A percentile compares a stretch with the other conserved stretches of the same genome.
phyloP scores from a whole-genome alignment of 2,113 vertebrate genomes.

The Glaucomys volans region DNA sequence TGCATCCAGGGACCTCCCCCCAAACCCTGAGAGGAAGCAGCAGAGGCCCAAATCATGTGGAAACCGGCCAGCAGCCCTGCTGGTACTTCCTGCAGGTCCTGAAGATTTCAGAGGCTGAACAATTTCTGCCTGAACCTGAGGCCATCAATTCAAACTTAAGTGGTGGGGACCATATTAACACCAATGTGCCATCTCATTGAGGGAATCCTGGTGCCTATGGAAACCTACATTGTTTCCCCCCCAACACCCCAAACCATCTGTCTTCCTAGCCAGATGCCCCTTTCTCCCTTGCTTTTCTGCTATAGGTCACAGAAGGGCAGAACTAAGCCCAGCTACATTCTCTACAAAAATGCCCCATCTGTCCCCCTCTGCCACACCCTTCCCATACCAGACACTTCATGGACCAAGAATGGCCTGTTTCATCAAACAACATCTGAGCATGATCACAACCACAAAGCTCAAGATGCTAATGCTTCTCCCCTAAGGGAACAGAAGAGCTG shows the following conservation, averaged over 20 bases:
- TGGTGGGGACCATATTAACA: neutral
- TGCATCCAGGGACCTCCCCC: slow-evolving; percentile 27
- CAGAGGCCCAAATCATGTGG: slow-evolving; percentile 23
- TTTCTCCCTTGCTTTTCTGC: slow-evolving; percentile 59
- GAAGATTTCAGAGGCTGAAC: slow-evolving; percentile 55
- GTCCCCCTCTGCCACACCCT: neutral
- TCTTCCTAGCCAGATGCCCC: slow-evolving; percentile 1
- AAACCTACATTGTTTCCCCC: neutral
- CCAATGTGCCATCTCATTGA: neutral
- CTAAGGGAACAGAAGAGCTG: slow-evolving; percentile 52
- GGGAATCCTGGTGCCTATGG: neutral
- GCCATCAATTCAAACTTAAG: neutral
- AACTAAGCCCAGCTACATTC: slow-evolving; percentile 16
- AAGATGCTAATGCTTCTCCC: slow-evolving; percentile 38
- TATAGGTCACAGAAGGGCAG: slow-evolving; percentile 66
- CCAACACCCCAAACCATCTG: neutral
- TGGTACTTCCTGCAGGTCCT: neutral
- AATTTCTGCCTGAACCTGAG: slow-evolving; percentile 37
- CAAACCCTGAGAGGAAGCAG: neutral
- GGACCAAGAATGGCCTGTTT: slow-evolving; percentile 65
- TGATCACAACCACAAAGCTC: slow-evolving; percentile 33
- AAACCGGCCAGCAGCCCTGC: slow-evolving; percentile 12
- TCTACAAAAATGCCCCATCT: neutral
- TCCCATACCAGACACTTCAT: slow-evolving; percentile 7
- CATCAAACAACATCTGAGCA: slow-evolving; percentile 26